These are phyloP conservation scores for Leptopilina syphax DNA, from an alignment of 2,888 invertebrate species.

Conservation along the genomic window DNA sequence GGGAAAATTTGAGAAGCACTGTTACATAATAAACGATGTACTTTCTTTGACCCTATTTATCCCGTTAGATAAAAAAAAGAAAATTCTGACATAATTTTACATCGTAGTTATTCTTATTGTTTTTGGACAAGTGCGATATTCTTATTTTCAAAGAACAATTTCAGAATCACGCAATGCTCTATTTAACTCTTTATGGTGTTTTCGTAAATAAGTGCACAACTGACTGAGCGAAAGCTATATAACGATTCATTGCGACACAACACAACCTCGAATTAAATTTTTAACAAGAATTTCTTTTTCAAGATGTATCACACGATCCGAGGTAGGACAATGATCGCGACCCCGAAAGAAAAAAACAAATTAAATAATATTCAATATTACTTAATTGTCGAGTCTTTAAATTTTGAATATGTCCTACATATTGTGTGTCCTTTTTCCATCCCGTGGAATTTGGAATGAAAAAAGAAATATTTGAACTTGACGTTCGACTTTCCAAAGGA, in stretches of 20 bases:
- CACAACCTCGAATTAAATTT: neutral
- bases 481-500: conserved; percentile 27
- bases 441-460: neutral
- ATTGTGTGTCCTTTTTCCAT: neutral
- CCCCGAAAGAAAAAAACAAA: neutral
- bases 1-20: neutral
- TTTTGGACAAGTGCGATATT: neutral
- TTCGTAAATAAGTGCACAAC: neutral
- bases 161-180: neutral
- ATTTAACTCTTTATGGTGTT: conserved; percentile 8
- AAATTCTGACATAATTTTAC: conserved; percentile 5
- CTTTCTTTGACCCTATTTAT: neutral
- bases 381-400: too few species aligned
- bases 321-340: neutral
- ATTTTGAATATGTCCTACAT: too few species aligned
- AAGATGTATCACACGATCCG: neutral
- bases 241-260: neutral
- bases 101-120: neutral
- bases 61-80: neutral
- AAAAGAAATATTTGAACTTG: conserved; percentile 15
- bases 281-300: conserved; percentile 20
- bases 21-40: neutral
- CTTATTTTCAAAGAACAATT: neutral
- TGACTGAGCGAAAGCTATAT: conserved; percentile 2
- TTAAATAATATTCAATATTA: too few species aligned